Conservation (phyloP, 64 coral and sea anemone genomes). For the Orbicella faveolata region DNA sequence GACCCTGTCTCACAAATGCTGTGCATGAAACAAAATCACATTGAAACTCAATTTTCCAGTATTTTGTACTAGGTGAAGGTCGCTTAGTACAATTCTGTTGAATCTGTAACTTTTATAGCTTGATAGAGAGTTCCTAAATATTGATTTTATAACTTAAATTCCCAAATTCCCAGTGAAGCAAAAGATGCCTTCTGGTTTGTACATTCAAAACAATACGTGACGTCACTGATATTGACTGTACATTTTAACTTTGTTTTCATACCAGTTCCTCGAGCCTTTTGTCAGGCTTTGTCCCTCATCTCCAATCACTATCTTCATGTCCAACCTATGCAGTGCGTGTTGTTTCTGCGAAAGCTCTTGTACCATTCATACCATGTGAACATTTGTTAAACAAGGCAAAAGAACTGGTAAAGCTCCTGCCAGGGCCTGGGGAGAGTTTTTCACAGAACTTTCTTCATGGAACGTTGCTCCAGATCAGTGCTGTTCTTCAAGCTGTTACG, state of each 20-base stretch:
- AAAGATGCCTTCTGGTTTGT: too few species aligned
- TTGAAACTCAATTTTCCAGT: too few species aligned
- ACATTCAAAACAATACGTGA: too few species aligned
- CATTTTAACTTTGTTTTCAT: background rate
- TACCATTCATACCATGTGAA: slow-evolving; percentile 55
- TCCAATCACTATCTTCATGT: slow-evolving; percentile 35
- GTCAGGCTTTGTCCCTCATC: slow-evolving; percentile 50
- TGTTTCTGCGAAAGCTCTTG: slow-evolving; percentile 69
- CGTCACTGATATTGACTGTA: too few species aligned
- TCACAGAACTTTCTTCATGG: slow-evolving; percentile 70
- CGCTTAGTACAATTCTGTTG: too few species aligned
- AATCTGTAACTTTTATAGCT: too few species aligned
- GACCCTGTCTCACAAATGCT: too few species aligned
- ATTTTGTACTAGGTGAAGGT: too few species aligned
- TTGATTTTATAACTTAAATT: too few species aligned
- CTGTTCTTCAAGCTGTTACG: slow-evolving; percentile 27
- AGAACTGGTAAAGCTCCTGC: slow-evolving; percentile 52
- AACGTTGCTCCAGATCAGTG: slow-evolving; percentile 61
- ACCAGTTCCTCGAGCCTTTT: slow-evolving; percentile 15
- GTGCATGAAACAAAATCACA: too few species aligned
- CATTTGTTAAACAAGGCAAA: slow-evolving; percentile 25
- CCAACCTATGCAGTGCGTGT: slow-evolving; percentile 65
- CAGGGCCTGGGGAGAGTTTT: background rate
- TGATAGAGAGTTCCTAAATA: too few species aligned
- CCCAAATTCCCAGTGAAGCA: too few species aligned